Base-by-base conservation (phyloP, 2,113 vertebrate genomes). In the Vombatus ursinus region DNA sequence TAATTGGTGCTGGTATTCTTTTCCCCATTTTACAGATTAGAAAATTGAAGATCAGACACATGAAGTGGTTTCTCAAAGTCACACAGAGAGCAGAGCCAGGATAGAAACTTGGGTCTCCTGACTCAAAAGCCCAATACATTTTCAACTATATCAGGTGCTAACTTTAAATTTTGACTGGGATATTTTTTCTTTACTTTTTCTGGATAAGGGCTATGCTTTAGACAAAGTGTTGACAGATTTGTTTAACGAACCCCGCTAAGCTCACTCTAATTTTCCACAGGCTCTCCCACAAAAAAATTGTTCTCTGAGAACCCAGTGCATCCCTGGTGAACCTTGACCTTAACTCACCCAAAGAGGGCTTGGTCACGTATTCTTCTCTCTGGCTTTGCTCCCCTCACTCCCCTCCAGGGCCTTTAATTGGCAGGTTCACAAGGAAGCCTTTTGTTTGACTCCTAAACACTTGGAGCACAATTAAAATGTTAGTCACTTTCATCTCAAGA, bases 361-460 rank as follows among this genome's bases (percentile, higher is more conserved):
- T 98, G 95, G 95, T 97, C 98, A 96, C 51, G 37, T 98, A 84
- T 84, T 84, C 98, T 97, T 96, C 96, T 95, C 96, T 98, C 97
- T 95, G 94, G 96, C 96, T 84, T 91, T 0, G 93, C 0, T 52
- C 93, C 93, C 95, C 94, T 22, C 0, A 52, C 93, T 92, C 95
- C 94, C 14, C 98, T 98, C 97, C 92, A 68, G 97, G 89, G 97
- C 95, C 96, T 96, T 51, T 98, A 98, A 98, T 98, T 99, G 98
- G 98, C 98, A 98, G 97, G 96, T 96, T 98, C 98, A 99, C 98
- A 99, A 98, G 97, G 96, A 98, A 95, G 95, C 97, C 97, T 98
- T 98, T 98, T 98, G 98, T 99, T 98, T 98, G 98, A 97, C 98
- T 98, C 96, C 97, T 98, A 97, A 94, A 97, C 93, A 97, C 96